Base-by-base conservation (phyloP, 2,888 invertebrate genomes). In the Zelleria hepariella region DNA sequence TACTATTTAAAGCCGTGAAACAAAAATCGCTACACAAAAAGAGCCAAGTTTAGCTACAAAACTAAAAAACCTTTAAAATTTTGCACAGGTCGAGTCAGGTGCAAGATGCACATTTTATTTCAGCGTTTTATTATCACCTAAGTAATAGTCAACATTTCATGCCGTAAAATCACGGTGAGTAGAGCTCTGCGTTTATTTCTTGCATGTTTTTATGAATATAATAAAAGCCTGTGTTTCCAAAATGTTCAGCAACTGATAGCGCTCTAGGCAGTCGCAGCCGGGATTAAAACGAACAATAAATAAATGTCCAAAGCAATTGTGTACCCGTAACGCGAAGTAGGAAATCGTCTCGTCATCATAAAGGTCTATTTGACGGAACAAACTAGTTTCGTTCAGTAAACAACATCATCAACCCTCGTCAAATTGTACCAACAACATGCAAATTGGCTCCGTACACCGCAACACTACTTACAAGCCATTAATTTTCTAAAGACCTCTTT, bases 361-460 rank as follows among this genome's bases (percentile, higher is more conserved):
- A 56, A 57, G 55, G 32, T 55, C 55, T 24, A 47, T 47, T 48
- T 57, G 57, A 47, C 57, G 8, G 32, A 18, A 57, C 57, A 48
- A 57, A 57, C 47, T 47, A 47, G 57, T 48, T 57, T 48, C 57
- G 25, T 21, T 47, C 21, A 18, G 48, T 47, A 47, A 47, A 57
- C 57, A 57, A 32, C 32, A 56, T 56, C 55, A 56, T 56, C 55
- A 21, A 57, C 57, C 57, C 57, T 57, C 25, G 48, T 57, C 57
- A 57, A 26, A 57, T 15, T 42, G n/a, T 24, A 53, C 49, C 7
- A 49, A 49, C 20, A 23, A 51, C 51, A 23, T 51, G 51, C 53
- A 53, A 53, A 53, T 53, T 53, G 53, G 53, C 25, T 53, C 53
- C 53, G 23, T 53, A 53, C 10, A 42, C 53, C 53, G 53, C 32